These are phyloP conservation scores for Sphaeramia orbicularis DNA, from an alignment of 2,797 vertebrate species.

Conservation along the genomic window DNA sequence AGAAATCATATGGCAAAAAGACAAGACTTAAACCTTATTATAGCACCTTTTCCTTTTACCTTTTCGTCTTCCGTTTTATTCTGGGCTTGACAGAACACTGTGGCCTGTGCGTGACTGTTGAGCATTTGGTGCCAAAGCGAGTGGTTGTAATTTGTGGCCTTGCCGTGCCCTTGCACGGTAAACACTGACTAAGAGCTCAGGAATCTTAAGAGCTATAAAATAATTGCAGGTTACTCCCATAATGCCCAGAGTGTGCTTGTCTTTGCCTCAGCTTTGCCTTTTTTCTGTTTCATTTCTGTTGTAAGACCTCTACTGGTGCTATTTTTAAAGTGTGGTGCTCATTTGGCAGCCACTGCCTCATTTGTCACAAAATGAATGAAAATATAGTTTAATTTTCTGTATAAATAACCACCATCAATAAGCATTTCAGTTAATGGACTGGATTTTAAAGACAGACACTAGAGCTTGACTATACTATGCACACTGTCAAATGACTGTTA, in stretches of 20 bases:
- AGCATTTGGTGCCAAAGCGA: slow-evolving; percentile 81
- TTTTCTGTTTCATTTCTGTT: slow-evolving; percentile 44
- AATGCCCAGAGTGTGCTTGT: slow-evolving; percentile 74
- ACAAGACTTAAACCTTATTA: slow-evolving; percentile 26
- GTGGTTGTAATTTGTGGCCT: slow-evolving; percentile 88
- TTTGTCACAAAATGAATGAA: too few species aligned
- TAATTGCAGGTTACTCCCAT: slow-evolving; percentile 92
- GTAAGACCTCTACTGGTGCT: slow-evolving; percentile 17
- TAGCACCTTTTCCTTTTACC: slow-evolving; percentile 17
- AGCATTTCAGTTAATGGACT: background rate
- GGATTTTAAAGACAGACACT: background rate
- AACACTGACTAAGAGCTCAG: slow-evolving; percentile 92
- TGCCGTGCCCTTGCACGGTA: slow-evolving; percentile 87
- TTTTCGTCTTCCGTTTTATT: slow-evolving; percentile 43
- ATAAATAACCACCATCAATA: too few species aligned
- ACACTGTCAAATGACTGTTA: background rate
- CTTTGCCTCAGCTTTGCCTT: slow-evolving; percentile 60
- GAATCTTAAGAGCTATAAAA: slow-evolving; percentile 95
- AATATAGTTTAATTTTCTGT: too few species aligned
- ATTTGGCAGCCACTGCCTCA: background rate
- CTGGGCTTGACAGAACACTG: slow-evolving; percentile 41
- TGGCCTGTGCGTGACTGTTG: slow-evolving; percentile 87
- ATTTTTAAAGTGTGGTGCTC: slow-evolving; percentile 2
- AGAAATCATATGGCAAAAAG: slow-evolving; percentile 32
- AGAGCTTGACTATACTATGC: background rate